Base-by-base conservation (phyloP, 2,888 invertebrate species). In the Biston betularia region DNA sequence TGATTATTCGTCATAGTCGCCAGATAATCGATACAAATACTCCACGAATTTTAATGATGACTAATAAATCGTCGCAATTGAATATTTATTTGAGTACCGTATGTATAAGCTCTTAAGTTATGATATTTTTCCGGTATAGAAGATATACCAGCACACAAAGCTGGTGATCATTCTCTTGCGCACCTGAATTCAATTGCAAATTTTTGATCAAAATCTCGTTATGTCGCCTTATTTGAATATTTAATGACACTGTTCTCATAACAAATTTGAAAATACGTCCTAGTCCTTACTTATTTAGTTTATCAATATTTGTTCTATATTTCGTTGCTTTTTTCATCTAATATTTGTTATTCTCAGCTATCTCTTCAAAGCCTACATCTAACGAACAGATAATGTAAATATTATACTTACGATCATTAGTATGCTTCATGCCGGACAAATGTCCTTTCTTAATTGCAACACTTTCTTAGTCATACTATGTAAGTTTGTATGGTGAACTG, bases 1-100 rank as follows among this genome's bases (percentile, higher is more conserved):
- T 67, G 70, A 67, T 74, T 74, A 70, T 73, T 77, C 70, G 71
- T 73, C 79, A 71, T 76, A 75, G 79, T 79, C 78, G 76, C 70
- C 69, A 58, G 72, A 68, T 77, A 75, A 80, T 82, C 69, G 64
- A 74, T 68, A 71, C 62, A 70, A 71, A 65, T 64, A 74, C 74
- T 75, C 76, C 79, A 76, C 75, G 75, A 76, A 74, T 72, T 75
- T 80, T 74, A 63, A 60, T 68, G 75, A 78, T 83, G 81, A 81
- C 74, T 78, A 74, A 77, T 73, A 66, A 57, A 50, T 54, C 14
- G 64, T 40, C 9, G 38, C 50, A 55, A 53, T 58, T 52, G 38
- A 63, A 74, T 71, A 78, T 60, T 78, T 48, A 59, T 65, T 78
- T 63, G 68, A 49, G 64, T 61, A n/a, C n/a, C n/a, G n/a, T 63